phyloP scores from a whole-genome alignment of 2,888 invertebrate species.

The Agonopterix arenella region DNA sequence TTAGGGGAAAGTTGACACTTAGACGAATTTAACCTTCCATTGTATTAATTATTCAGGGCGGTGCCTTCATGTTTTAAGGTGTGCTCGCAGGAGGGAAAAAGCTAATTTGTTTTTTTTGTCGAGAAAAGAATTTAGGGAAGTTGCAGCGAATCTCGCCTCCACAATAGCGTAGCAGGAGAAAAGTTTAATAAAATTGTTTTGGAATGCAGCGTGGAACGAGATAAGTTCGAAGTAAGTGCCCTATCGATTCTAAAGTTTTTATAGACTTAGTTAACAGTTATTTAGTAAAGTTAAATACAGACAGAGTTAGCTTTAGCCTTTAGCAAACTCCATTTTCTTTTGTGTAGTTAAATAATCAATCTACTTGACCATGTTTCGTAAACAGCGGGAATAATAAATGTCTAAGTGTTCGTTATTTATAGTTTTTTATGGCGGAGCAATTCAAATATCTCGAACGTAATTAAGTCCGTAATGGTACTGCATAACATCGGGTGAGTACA shows the following conservation, averaged over 20 bases:
- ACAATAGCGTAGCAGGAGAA: slow-evolving; percentile 47
- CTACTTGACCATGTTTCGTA: not conserved
- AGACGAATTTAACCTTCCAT: slow-evolving; percentile 73
- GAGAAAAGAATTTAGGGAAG: slow-evolving; percentile 61
- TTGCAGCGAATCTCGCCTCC: slow-evolving; percentile 45
- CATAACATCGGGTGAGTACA: slow-evolving; percentile 42
- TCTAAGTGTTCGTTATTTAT: not conserved
- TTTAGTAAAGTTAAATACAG: too few relatives aligned
- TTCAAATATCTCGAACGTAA: slow-evolving; percentile 18
- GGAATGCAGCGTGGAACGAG: slow-evolving; percentile 62
- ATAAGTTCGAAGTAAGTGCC: slow-evolving; percentile 50
- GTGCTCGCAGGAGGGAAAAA: slow-evolving; percentile 53
- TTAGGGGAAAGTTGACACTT: slow-evolving; percentile 74
- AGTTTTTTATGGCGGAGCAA: not conserved
- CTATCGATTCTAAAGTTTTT: slow-evolving; percentile 38
- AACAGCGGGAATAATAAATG: slow-evolving; percentile 4
- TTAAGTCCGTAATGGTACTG: slow-evolving; percentile 29
- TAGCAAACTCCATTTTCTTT: not conserved
- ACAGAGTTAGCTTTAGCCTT: too few relatives aligned
- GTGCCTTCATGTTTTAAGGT: slow-evolving; percentile 68
- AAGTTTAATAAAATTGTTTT: slow-evolving; percentile 70
- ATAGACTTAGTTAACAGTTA: slow-evolving; percentile 1
- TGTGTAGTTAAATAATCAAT: not conserved
- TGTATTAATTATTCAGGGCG: slow-evolving; percentile 76
- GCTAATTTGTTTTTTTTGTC: slow-evolving; percentile 65